phyloP scores from a whole-genome alignment of 2,113 vertebrate genomes.

The Crotalus helleri region DNA sequence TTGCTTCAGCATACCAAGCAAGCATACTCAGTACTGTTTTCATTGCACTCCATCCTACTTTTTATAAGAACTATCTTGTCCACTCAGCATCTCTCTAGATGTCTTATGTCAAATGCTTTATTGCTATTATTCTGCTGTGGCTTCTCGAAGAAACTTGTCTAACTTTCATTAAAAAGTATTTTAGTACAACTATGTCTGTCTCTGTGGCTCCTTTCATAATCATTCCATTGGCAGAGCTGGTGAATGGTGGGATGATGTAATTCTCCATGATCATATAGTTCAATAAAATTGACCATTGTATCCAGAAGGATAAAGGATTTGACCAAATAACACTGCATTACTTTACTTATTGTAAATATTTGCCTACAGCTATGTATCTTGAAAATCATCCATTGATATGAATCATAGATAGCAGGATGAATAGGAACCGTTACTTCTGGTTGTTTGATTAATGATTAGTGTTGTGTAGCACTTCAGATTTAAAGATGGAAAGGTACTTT shows the following conservation, averaged over 20 bases:
- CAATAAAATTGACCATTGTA: background rate
- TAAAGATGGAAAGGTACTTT: background rate
- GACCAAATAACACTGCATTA: background rate
- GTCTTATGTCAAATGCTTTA: background rate
- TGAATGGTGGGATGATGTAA: background rate
- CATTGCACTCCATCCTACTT: background rate
- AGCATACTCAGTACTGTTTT: background rate
- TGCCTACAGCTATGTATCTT: background rate
- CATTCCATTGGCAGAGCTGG: background rate
- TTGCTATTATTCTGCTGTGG: background rate
- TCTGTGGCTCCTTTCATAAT: background rate
- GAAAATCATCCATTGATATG: background rate
- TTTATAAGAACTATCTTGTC: background rate
- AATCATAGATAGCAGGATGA: background rate
- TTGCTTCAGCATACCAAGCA: background rate
- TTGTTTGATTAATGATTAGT: background rate
- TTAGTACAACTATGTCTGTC: background rate
- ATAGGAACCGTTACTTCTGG: background rate
- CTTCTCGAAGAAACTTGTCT: background rate
- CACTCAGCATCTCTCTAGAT: background rate
- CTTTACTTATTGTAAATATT: background rate
- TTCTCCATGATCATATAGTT: background rate
- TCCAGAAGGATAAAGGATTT: background rate
- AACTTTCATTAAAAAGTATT: background rate
- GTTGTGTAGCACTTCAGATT: background rate